Base-by-base conservation (phyloP, 2,888 invertebrate species). In the Eurytoma californica region DNA sequence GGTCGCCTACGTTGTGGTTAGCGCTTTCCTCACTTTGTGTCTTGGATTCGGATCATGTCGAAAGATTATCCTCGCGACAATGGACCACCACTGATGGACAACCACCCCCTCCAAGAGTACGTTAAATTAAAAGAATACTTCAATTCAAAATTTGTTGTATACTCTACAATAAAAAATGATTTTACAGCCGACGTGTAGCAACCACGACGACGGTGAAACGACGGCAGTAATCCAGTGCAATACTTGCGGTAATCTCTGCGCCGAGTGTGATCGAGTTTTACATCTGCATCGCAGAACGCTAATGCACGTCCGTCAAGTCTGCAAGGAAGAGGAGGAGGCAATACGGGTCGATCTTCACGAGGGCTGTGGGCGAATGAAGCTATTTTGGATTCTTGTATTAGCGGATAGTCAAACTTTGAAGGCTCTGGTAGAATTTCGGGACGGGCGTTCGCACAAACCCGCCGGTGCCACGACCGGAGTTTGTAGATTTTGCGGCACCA, bases 271-370 rank as follows among this genome's bases (percentile, higher is more conserved):
- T 91, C 93, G 98, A 73, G 97, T 97, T 88, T 92, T 99, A 80
- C 99, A 99, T 91, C 93, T 99, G 74, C 97, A 97, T 88, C 93
- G 97, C 69, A 94, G 95, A 86, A 97, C 97, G 1, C 93, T 97
- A 77, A 93, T 93, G 81, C 98, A 98, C 90, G 94, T 95, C 83
- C 91, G 98, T 90, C 96, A 96, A 92, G 95, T 97, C 24, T 98
- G 98, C 91, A 98, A 98, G 89, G 98, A 98, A 88, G 98, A 98
- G 87, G 97, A 98, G 87, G 97, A 97, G 89, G 97, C 98, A 0
- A 97, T 98, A 81, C 95, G 97, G 82, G 97, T 99, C 5, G 98
- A 99, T 90, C 93, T 98, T n/a, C 98, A 99, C 90, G 98, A 98
- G 91, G 95, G 96, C 0, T 98, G 98, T 89, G 98, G 98, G 0